These are phyloP conservation scores for Xenops minutus DNA, from an alignment of 2,797 vertebrate genomes.

Conservation along the genomic window DNA sequence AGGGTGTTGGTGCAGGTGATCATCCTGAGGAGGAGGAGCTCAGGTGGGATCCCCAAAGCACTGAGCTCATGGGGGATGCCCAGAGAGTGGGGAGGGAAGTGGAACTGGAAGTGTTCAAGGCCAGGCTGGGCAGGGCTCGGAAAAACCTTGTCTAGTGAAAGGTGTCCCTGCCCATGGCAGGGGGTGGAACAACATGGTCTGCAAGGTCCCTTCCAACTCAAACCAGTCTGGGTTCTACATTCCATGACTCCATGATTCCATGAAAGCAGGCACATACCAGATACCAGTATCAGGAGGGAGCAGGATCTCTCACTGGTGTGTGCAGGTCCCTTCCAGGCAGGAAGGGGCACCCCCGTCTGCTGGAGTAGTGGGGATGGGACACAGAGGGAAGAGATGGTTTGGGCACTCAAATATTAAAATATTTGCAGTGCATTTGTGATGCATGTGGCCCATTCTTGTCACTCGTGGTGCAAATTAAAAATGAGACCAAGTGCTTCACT, in stretches of 20 bases:
- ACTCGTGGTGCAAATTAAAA: not conserved
- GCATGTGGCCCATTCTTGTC: not conserved
- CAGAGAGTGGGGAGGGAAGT: fast-evolving
- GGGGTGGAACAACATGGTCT: not conserved
- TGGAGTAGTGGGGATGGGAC: fast-evolving
- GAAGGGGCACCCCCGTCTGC: not conserved
- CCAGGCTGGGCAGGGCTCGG: fast-evolving
- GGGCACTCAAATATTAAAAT: not conserved
- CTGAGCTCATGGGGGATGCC: not conserved
- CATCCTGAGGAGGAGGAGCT: not conserved
- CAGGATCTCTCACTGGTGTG: fast-evolving
- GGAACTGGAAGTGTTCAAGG: not conserved
- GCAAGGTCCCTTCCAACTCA: not conserved
- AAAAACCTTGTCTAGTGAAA: not conserved
- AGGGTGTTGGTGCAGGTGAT: fast-evolving
- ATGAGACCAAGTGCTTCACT: not conserved
- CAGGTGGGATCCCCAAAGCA: not conserved
- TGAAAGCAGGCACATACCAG: fast-evolving
- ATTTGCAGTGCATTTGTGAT: not conserved
- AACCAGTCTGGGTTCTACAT: fast-evolving
- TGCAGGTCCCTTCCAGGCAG: not conserved
- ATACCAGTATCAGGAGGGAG: fast-evolving
- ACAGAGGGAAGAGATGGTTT: not conserved
- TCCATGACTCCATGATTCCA: not conserved
- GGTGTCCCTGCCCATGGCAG: not conserved